Evolutionary conservation across 2,113 vertebrate species (phyloP), one percentile per base, ranked within the genome.

Genomic region (Holacanthus passer): DNA sequence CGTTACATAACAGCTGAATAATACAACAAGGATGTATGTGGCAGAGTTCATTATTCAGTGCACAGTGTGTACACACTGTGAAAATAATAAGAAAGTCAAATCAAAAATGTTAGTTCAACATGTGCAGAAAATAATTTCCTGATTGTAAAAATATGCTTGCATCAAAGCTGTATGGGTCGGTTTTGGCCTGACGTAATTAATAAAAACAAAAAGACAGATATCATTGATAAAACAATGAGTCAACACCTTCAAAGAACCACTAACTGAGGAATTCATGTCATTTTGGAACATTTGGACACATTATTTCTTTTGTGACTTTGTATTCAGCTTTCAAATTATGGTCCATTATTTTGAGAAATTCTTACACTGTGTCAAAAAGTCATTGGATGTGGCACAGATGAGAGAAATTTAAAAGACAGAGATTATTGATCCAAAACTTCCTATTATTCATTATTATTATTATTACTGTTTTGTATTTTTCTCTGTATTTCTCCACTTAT

Each of bases 1-100:
- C 19, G 29, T 77, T 64, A 56, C 27, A 41, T 76, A 13, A 71
- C 50, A 64, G 48, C 41, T 24, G 13, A 55, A 17, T 73, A 50
- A 66, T 27, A n/a, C 22, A 52, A 19, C 10, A 7, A 22, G 1
- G 27, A 9, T 5, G 11, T 24, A 31, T 37, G 8, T 35, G 58
- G 17, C 31, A n/a, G 20, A 39, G 41, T 60, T 60, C 7, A 32
- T 6, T 31, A 13, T 17, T 45, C 17, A 56, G 11, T 8, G 52
- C 32, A 68, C 31, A 27, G n/a, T 11, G 2, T 53, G 10, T 2
- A 24, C 14, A 4, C 5, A 1, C n/a, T 29, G n/a, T 29, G 50
- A 55, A 37, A 35, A 39, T 24, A 20, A 31, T 43, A 27, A 55
- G 9, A 50, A 29, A 31, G 19, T 19, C 8, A 32, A 19, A 58